Evolutionary conservation across 2,797 vertebrate genomes (phyloP), one percentile per base, ranked within the genome.

Genomic region (Picus viridis): DNA sequence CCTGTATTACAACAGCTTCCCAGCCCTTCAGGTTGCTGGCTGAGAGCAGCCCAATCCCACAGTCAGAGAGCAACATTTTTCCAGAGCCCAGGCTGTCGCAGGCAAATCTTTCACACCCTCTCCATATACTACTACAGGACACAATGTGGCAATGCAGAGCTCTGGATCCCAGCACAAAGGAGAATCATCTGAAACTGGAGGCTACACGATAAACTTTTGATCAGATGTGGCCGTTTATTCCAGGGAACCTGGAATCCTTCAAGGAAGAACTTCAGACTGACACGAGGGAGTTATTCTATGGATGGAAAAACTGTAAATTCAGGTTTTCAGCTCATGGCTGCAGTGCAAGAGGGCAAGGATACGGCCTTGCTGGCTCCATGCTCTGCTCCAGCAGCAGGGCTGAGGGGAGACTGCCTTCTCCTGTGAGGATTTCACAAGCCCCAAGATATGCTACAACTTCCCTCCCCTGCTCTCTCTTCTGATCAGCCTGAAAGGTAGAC

Each of bases 311-410:
- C 34, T 80, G 4, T 29, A 51, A 36, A 88, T 47, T 20, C 0
- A 11, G 63, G 16, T 13, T 73, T 54, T 30, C 61, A 78, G 62
- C 56, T 73, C n/a, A 10, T 5, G 22, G 30, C 34, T 29, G 10
- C 17, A 10, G 43, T 4, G 22, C 62, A 84, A 86, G 16, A 81
- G 61, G 61, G 41, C 47, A 54, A 78, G 67, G 62, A 49, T 5
- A 4, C 0, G 1, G 82, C 0, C 2, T 17, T 17, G 61, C 32
- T 14, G 30, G 61, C 12, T 20, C 49, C 13, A 2, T 8, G 54
- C 27, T 13, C 57, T 62, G 26, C 17, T 71, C 82, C 49, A n/a
- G 84, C 90, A 79, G 45, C 41, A 74, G 49, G 62, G 64, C 58
- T 54, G 22, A 76, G 8, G 36, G 45, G 26, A 65, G 17, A 34